Evolutionary conservation across 1,140 invertebrate genomes (phyloP), one percentile per base, ranked within the genome.

Genomic region (Drosophila bifasciata): DNA sequence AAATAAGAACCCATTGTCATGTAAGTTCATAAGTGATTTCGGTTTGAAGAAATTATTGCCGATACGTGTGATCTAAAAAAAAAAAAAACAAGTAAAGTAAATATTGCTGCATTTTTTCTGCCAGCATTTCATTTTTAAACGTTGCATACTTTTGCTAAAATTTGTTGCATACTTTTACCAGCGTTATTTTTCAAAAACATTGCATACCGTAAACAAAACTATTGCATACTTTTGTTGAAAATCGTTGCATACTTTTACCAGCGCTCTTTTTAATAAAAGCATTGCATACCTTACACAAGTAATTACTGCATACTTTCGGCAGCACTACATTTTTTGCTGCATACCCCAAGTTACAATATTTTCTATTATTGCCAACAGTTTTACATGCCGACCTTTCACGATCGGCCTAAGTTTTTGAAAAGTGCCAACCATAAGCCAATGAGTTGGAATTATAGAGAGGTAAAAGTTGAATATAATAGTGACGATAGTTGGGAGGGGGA

Each of bases 161-260:
- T 49, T 49, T 51, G 8, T 36, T 51, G 49, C 49, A 51, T 51
- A 51, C 49, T 51, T 51, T 32, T 51, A 51, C 28, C 25, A 51
- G 16, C 23, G 28, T 32, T 32, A 15, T 25, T 36, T 51, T 17
- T 51, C 28, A 23, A 5, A 23, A 23, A 23, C 23, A 23, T 23
- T 23, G 23, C 23, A 23, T 23, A 23, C 23, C 23, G 23, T 23
- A 23, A 23, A 23, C 23, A 23, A 23, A 23, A 23, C 23, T 23
- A 23, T 23, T 23, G 23, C 23, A 23, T 23, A 23, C 23, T 23
- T 23, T 23, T 23, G 23, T 23, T 23, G 4, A 23, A 32, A 32
- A 32, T 32, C 28, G 8, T 32, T 32, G 28, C 28, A 32, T 32
- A 32, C 28, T 32, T 32, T 32, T 32, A 32, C 8, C 2, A 32